Conservation (phyloP, 1,140 invertebrate species). For the Ylistrum balloti region DNA sequence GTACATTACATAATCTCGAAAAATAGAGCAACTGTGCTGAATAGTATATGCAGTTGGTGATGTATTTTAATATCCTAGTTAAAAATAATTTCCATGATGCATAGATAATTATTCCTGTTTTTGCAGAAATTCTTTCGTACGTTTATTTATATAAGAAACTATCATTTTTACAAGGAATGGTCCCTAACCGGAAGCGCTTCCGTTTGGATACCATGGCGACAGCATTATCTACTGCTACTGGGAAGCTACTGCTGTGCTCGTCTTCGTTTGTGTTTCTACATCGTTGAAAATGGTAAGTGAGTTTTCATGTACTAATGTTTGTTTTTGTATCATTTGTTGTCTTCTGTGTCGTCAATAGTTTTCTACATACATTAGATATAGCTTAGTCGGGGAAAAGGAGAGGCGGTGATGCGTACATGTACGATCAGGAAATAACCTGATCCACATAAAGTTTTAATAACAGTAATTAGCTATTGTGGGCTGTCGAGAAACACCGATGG, state of each 20-base stretch:
- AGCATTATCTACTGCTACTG: slow-evolving; percentile 38
- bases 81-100: too few relatives aligned
- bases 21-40: too few relatives aligned
- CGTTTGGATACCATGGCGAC: slow-evolving; percentile 24
- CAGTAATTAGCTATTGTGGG: background rate
- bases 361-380: background rate
- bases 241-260: slow-evolving; percentile 30
- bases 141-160: too few relatives aligned
- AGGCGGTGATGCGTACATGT: background rate
- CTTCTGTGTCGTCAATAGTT: background rate
- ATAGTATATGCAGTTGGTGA: too few relatives aligned
- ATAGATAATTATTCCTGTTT: too few relatives aligned
- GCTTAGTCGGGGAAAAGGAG: too few relatives aligned
- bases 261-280: background rate
- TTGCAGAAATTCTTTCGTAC: too few relatives aligned
- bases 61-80: too few relatives aligned
- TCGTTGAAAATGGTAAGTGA: background rate
- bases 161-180: background rate
- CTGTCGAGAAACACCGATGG: background rate
- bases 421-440: background rate
- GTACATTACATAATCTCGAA: too few relatives aligned
- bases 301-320: background rate
- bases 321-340: background rate
- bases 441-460: background rate
- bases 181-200: slow-evolving; percentile 14